These are phyloP conservation scores for Burhinus bistriatus DNA, from an alignment of 2,113 vertebrate genomes.

Conservation along the genomic window DNA sequence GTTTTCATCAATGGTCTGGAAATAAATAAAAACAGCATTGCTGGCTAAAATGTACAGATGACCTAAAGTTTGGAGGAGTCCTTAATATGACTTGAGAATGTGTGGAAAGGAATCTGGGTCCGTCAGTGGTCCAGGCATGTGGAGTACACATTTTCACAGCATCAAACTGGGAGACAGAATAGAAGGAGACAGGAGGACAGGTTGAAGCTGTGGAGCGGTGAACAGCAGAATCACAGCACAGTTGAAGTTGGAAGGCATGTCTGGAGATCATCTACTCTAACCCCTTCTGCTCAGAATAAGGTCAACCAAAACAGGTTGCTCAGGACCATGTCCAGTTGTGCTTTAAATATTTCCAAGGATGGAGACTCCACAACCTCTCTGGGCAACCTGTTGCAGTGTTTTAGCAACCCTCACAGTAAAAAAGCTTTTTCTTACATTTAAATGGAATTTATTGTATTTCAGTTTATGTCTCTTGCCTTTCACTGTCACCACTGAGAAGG, in stretches of 20 bases:
- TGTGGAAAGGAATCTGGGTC: background rate
- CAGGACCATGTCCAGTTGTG: background rate
- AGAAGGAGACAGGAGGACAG: background rate
- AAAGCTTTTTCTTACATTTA: background rate
- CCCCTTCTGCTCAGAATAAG: background rate
- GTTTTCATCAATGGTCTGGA: conserved; percentile 13
- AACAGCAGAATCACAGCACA: background rate
- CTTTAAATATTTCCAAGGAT: background rate
- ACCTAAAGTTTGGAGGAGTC: background rate
- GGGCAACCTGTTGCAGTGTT: background rate
- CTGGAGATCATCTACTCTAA: background rate
- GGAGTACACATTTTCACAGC: background rate
- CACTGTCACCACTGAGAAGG: background rate
- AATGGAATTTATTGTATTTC: background rate
- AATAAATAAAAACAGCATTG: conserved; percentile 2
- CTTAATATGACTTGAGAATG: background rate
- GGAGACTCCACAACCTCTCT: background rate
- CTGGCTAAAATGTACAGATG: background rate
- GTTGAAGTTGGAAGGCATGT: background rate
- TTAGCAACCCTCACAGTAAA: background rate
- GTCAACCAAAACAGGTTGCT: background rate
- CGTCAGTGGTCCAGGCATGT: background rate
- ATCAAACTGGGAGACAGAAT: background rate
- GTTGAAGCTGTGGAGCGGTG: background rate
- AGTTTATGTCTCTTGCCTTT: background rate